phyloP scores from a whole-genome alignment of 2,888 invertebrate genomes.

The Diaperis boleti region DNA sequence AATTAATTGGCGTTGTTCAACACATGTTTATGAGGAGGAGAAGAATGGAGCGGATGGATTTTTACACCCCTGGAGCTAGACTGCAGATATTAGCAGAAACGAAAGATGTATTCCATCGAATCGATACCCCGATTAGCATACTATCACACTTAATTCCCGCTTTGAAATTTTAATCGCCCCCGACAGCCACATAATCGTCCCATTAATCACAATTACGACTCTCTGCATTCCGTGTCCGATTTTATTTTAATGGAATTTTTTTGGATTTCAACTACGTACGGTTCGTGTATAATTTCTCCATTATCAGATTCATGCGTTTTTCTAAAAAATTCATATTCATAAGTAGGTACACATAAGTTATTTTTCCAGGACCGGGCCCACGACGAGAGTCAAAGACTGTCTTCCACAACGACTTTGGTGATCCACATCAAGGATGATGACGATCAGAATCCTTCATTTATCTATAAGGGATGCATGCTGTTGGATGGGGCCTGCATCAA shows the following conservation, averaged over 20 bases:
- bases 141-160: not conserved
- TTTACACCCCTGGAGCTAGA: no score
- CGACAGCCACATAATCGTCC: not conserved
- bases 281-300: slow-evolving; percentile 1
- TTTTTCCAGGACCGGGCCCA: slow-evolving; percentile 83
- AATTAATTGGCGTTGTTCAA: no score
- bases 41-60: no score
- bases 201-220: slow-evolving; percentile 8
- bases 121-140: no score
- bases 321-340: slow-evolving; percentile 11
- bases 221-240: not conserved
- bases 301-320: slow-evolving; percentile 9
- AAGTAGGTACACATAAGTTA: no score
- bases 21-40: no score
- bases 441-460: slow-evolving; percentile 92
- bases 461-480: slow-evolving; percentile 86
- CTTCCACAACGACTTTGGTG: slow-evolving; percentile 87
- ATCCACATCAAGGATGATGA: slow-evolving; percentile 90
- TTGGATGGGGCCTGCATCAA: slow-evolving; percentile 88
- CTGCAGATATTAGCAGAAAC: no score
- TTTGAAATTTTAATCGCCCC: not conserved
- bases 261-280: not conserved
- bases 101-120: no score
- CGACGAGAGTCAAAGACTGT: slow-evolving; percentile 80
- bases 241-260: slow-evolving; percentile 11